These are phyloP conservation scores for Gadus macrocephalus DNA, from an alignment of 2,113 vertebrate genomes.

Conservation along the genomic window DNA sequence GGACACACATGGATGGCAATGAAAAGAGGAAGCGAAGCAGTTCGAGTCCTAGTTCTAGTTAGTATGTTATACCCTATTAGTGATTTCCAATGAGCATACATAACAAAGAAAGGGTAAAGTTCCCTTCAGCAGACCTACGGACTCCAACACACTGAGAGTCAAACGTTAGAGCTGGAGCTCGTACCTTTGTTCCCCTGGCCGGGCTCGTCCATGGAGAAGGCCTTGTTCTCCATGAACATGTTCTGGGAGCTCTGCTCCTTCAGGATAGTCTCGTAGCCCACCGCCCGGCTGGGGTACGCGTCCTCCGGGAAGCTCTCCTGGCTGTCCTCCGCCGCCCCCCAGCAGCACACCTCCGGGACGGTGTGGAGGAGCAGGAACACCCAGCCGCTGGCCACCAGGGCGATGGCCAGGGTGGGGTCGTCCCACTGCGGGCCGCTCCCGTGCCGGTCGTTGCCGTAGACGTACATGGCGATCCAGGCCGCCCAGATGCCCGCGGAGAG, in stretches of 20 bases:
- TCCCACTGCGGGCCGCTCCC: conserved; percentile 74
- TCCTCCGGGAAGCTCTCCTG: conserved; percentile 63
- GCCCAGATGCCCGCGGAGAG: conserved; percentile 85
- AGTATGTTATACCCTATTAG: too few species aligned
- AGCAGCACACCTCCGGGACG: conserved; percentile 81
- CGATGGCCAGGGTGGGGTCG: conserved; percentile 87
- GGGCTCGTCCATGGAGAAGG: conserved; percentile 91
- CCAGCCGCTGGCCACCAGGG: conserved; percentile 83
- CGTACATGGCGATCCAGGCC: conserved; percentile 88
- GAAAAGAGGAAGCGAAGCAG: too few species aligned
- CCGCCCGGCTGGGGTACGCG: conserved; percentile 71
- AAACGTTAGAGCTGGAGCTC: not conserved
- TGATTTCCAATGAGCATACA: too few species aligned
- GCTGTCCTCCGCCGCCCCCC: conserved; percentile 57
- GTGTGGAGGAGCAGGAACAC: conserved; percentile 81
- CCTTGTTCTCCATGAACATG: conserved; percentile 93
- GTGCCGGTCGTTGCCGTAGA: conserved; percentile 74
- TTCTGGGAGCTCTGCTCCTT: conserved; percentile 83
- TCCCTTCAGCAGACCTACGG: too few species aligned
- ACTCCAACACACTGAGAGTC: too few species aligned
- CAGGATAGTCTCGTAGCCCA: conserved; percentile 90
- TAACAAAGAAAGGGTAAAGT: too few species aligned
- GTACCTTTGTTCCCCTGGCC: conserved; percentile 78
- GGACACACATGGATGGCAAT: too few species aligned
- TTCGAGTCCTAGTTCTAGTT: too few species aligned